A percentile compares a stretch with the other conserved stretches of the same genome.
These are phyloP conservation scores for Perithous albicinctus DNA, from an alignment of 2,888 invertebrate genomes.

Conservation along the genomic window DNA sequence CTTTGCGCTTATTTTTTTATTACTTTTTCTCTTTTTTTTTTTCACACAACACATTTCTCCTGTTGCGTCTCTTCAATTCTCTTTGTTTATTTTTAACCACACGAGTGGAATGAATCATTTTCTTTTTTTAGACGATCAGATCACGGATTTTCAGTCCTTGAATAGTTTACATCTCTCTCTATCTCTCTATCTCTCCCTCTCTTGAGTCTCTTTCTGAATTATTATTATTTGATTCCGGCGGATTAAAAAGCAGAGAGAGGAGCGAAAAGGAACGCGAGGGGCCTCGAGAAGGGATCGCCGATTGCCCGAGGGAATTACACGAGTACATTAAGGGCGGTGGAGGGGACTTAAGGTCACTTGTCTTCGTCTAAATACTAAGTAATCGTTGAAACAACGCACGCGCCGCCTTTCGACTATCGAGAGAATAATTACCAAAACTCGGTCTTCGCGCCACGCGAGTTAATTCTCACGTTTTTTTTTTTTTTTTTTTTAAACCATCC, in stretches of 20 bases:
- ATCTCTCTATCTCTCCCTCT: background rate
- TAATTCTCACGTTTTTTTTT: too few species aligned
- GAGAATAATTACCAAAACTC: background rate
- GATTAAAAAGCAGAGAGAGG: constrained; percentile 1
- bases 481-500: constrained; percentile 15
- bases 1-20: background rate
- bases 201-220: background rate
- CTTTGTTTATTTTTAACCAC: constrained; percentile 19
- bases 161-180: constrained; percentile 4
- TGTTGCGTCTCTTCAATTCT: constrained; percentile 25
- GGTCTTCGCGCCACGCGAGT: constrained; percentile 6
- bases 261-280: constrained; percentile 28
- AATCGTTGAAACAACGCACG: constrained; percentile 60
- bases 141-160: constrained; percentile 20
- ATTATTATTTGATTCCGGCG: constrained; percentile 8
- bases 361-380: constrained; percentile 72
- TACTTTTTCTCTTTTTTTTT: background rate
- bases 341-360: constrained; percentile 80
- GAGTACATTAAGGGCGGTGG: constrained; percentile 64
- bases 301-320: constrained; percentile 29
- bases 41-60: constrained; percentile 15
- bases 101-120: constrained; percentile 10
- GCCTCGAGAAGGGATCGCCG: constrained; percentile 44
- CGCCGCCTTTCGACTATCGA: constrained; percentile 22
- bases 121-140: constrained; percentile 5